phyloP scores from a whole-genome alignment of 2,888 invertebrate genomes.

The Caenorhabditis panamensis region DNA sequence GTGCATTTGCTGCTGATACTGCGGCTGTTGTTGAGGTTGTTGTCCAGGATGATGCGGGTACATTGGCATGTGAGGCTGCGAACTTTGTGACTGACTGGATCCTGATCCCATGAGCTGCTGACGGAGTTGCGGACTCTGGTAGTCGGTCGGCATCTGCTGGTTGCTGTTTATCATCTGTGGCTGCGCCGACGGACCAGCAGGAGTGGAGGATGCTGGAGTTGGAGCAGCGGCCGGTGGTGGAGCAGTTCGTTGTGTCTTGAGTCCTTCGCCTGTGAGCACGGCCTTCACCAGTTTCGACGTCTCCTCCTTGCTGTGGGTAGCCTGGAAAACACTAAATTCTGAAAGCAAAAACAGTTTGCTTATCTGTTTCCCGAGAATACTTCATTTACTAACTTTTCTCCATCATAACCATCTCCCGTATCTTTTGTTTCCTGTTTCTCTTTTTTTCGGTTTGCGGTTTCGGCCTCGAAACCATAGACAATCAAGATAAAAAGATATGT shows the following conservation, averaged over 20 bases:
- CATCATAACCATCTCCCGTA: no score
- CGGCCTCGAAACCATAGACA: slow-evolving; percentile 5
- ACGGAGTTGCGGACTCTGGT: slow-evolving; percentile 37
- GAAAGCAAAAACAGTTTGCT: no score
- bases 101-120: slow-evolving; percentile 32
- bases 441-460: not conserved
- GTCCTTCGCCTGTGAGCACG: slow-evolving; percentile 68
- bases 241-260: slow-evolving; percentile 41
- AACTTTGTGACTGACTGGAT: slow-evolving; percentile 13
- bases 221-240: slow-evolving; percentile 28
- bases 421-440: not conserved
- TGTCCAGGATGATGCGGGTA: slow-evolving; percentile 1
- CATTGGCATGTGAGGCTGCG: slow-evolving; percentile 20
- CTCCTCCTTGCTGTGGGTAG: slow-evolving; percentile 64
- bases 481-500: slow-evolving; percentile 10
- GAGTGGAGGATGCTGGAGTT: slow-evolving; percentile 11
- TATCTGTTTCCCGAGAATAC: no score
- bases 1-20: slow-evolving; percentile 31
- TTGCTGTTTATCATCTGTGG: slow-evolving; percentile 9
- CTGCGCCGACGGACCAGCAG: not conserved
- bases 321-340: no score
- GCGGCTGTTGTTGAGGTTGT: slow-evolving; percentile 14
- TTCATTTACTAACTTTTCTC: no score
- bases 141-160: slow-evolving; percentile 25
- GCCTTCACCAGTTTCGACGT: slow-evolving; percentile 70